These are phyloP conservation scores for Lates calcarifer DNA, from an alignment of 2,113 vertebrate genomes.

Conservation along the genomic window DNA sequence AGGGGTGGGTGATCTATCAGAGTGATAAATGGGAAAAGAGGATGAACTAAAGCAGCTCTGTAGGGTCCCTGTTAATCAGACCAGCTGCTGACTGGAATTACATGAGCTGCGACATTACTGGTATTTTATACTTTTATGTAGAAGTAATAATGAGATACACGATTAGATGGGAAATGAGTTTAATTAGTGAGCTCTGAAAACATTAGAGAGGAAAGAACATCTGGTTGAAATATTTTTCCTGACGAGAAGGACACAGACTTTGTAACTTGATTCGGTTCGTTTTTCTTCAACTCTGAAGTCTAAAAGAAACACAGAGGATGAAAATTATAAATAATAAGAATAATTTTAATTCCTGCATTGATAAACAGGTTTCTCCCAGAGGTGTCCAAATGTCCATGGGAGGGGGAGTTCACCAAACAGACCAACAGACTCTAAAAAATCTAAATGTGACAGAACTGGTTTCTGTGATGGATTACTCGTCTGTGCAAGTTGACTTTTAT, in stretches of 20 bases:
- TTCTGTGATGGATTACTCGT: constrained; percentile 19
- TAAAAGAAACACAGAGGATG: too few relatives aligned
- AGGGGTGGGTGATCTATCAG: constrained; percentile 13
- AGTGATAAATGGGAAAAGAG: constrained; percentile 38
- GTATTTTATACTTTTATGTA: not conserved
- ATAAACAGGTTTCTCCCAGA: too few relatives aligned
- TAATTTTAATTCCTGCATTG: too few relatives aligned
- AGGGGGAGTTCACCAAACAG: too few relatives aligned
- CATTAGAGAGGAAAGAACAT: not conserved
- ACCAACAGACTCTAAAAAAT: not conserved
- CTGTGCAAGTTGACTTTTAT: not conserved
- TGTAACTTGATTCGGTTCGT: too few relatives aligned
- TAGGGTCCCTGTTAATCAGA: constrained; percentile 27
- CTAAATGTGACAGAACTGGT: constrained; percentile 10
- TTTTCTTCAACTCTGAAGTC: not conserved
- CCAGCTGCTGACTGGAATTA: constrained; percentile 2
- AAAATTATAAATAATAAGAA: too few relatives aligned
- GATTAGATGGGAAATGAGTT: not conserved
- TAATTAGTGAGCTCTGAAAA: not conserved
- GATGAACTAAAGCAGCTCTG: constrained; percentile 4
- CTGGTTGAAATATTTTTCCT: not conserved
- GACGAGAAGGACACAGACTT: not conserved
- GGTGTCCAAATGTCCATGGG: too few relatives aligned
- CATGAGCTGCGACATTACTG: not conserved
- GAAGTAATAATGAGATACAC: constrained; percentile 1